Percentiles rank a stretch among this genome's conserved stretches.
phyloP scores from a whole-genome alignment of 92 coral and sea anemone species.

The Porites divaricata region DNA sequence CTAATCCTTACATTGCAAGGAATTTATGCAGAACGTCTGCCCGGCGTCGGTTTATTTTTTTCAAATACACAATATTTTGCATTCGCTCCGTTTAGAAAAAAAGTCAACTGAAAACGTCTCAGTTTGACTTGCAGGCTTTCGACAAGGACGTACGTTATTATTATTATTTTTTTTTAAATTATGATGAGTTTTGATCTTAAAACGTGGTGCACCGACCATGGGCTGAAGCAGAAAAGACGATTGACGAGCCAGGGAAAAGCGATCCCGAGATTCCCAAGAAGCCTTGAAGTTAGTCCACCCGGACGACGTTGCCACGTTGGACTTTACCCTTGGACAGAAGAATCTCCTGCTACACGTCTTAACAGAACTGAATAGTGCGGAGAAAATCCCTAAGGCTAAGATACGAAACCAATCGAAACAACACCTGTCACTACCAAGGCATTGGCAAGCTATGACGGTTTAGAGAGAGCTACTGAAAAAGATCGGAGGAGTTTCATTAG shows the following conservation, averaged over 20 bases:
- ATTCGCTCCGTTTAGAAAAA: too few species aligned
- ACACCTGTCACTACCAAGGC: slow-evolving; percentile 7
- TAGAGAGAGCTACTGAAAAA: slow-evolving; percentile 8
- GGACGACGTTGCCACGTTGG: neutral
- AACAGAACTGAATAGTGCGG: too few species aligned
- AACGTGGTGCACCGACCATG: slow-evolving; percentile 4
- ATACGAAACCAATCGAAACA: neutral
- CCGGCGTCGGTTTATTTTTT: too few species aligned
- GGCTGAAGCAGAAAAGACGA: slow-evolving; percentile 9
- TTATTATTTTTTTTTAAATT: too few species aligned
- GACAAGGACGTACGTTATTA: too few species aligned
- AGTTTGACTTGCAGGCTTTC: too few species aligned
- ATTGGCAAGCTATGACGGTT: slow-evolving; percentile 11
- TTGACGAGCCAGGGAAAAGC: neutral
- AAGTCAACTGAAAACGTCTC: neutral
- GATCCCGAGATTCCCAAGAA: neutral
- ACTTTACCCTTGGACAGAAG: slow-evolving; percentile 5
- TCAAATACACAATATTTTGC: too few species aligned
- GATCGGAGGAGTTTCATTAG: neutral
- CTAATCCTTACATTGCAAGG: too few species aligned
- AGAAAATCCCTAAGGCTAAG: too few species aligned
- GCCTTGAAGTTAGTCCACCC: neutral
- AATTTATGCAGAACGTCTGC: too few species aligned
- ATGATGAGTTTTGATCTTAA: slow-evolving; percentile 4
- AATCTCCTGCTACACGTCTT: too few species aligned